These are phyloP conservation scores for Caloenas nicobarica DNA, from an alignment of 2,113 vertebrate species.

Conservation along the genomic window DNA sequence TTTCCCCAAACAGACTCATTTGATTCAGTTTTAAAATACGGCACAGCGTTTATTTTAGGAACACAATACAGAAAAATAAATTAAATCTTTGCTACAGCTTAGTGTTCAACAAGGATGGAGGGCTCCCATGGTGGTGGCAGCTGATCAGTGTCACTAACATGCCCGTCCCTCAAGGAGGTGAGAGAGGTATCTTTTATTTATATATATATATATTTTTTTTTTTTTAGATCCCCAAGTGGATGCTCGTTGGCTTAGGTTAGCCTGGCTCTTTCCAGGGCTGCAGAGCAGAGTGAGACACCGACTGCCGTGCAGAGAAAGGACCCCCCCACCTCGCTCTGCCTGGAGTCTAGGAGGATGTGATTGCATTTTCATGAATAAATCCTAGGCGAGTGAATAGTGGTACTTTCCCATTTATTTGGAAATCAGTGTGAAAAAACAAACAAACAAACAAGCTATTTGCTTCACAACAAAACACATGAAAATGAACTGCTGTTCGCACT, in stretches of 20 bases:
- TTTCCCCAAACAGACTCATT: neutral
- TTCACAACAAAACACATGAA: constrained; percentile 51
- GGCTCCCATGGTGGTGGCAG: neutral
- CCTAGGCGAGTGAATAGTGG: neutral
- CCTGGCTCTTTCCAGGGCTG: neutral
- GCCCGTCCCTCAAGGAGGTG: neutral
- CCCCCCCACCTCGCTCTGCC: neutral
- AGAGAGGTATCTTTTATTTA: neutral
- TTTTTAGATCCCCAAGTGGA: neutral
- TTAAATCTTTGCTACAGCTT: neutral
- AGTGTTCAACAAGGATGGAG: neutral
- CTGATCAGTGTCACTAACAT: neutral
- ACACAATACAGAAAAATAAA: neutral
- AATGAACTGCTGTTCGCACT: constrained; percentile 29
- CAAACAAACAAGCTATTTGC: constrained; percentile 50
- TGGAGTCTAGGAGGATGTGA: constrained; percentile 2
- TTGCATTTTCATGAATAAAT: constrained; percentile 41
- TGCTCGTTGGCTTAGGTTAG: neutral
- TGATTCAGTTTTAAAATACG: neutral
- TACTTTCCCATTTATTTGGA: constrained; percentile 53
- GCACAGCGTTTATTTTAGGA: neutral
- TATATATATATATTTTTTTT: neutral
- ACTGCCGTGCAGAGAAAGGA: neutral
- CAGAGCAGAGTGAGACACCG: neutral
- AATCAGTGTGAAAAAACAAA: constrained; percentile 50